Conservation (phyloP, 2,888 invertebrate species). For the Isoperla grammatica region DNA sequence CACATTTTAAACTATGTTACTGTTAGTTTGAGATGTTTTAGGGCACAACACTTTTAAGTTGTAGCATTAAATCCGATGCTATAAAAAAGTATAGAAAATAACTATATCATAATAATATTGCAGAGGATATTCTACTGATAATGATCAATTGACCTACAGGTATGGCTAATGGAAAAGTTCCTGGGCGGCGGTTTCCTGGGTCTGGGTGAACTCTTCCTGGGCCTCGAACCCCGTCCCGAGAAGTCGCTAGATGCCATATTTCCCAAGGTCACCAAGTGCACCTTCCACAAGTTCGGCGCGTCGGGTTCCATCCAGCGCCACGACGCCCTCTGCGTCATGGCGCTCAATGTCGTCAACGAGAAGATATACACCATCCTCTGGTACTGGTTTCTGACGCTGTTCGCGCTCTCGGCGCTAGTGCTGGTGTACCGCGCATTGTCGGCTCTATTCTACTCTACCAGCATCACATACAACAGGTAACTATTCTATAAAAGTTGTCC, state of each 20-base stretch:
- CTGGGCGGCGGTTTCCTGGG: constrained; percentile 24
- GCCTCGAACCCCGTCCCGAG: constrained; percentile 18
- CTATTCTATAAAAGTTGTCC: too few relatives aligned
- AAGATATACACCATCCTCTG: constrained; percentile 43
- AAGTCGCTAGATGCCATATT: constrained; percentile 33
- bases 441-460: constrained; percentile 36
- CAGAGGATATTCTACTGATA: too few relatives aligned
- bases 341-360: constrained; percentile 46
- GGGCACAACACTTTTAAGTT: too few relatives aligned
- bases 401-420: background rate
- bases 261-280: constrained; percentile 41
- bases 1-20: too few relatives aligned
- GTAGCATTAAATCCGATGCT: too few relatives aligned
- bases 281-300: constrained; percentile 44
- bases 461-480: constrained; percentile 55
- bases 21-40: too few relatives aligned
- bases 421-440: constrained; percentile 24
- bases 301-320: constrained; percentile 43
- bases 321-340: constrained; percentile 45
- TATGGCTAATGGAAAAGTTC: constrained; percentile 7
- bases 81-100: too few relatives aligned
- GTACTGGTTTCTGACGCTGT: constrained; percentile 37
- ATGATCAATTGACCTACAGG: too few relatives aligned
- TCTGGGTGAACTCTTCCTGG: constrained; percentile 15
- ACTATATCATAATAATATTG: too few relatives aligned